Evolutionary conservation across 2,113 vertebrate genomes (phyloP).

Genomic region (Sigmodon hispidus): DNA sequence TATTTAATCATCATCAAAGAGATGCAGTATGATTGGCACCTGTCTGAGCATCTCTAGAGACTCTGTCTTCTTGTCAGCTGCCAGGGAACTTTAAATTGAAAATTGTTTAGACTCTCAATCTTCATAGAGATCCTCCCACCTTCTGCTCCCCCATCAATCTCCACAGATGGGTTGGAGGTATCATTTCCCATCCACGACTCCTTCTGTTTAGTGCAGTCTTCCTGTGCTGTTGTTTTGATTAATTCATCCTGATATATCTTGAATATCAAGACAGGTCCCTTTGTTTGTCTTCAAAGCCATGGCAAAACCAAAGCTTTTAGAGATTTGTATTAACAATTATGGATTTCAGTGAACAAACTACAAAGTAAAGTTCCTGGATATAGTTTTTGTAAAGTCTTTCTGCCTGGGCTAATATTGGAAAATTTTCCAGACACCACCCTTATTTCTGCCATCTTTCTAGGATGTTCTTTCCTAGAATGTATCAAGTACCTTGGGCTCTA

Average conservation of each 20-base stretch:
- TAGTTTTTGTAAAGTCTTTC: neutral
- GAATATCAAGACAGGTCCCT: neutral
- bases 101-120: neutral
- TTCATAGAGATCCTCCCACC: neutral
- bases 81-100: slow-evolving; percentile 1
- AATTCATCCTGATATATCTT: neutral
- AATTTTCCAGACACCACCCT: neutral
- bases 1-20: neutral
- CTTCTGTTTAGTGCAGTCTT: neutral
- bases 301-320: neutral
- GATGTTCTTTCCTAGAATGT: neutral
- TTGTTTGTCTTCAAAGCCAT: slow-evolving; percentile 10
- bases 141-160: neutral
- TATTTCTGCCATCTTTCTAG: neutral
- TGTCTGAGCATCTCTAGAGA: neutral
- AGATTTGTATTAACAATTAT: neutral
- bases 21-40: neutral
- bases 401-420: neutral
- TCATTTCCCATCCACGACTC: neutral
- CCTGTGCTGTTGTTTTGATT: neutral
- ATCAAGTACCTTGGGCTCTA: neutral
- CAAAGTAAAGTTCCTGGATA: neutral
- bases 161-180: neutral
- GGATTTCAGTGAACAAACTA: neutral
- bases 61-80: neutral